Evolutionary conservation across 2,888 invertebrate species (phyloP).

Genomic region (Meloe dianella): DNA sequence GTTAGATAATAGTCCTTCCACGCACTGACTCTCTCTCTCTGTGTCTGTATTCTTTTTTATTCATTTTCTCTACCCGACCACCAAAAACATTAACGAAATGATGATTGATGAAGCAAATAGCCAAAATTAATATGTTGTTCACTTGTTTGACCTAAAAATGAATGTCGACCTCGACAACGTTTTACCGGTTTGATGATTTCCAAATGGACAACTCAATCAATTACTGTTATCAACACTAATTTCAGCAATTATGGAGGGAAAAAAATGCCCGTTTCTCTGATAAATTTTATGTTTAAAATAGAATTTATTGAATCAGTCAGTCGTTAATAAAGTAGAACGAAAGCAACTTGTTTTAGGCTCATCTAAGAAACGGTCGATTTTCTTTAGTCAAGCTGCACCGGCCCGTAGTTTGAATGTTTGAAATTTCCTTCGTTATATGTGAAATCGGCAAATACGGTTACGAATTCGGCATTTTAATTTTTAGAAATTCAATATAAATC

Average conservation of each 20-base stretch:
- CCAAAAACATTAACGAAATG: not conserved
- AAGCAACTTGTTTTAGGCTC: too few relatives aligned
- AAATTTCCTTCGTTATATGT: too few relatives aligned
- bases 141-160: slow-evolving; percentile 20
- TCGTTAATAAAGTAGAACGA: too few relatives aligned
- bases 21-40: not conserved
- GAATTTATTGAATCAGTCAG: too few relatives aligned
- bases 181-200: not conserved
- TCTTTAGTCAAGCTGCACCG: too few relatives aligned
- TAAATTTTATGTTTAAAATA: too few relatives aligned
- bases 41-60: not conserved
- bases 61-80: not conserved
- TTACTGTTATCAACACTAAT: not conserved
- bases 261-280: too few relatives aligned
- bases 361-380: too few relatives aligned
- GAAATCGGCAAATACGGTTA: too few relatives aligned
- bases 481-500: too few relatives aligned
- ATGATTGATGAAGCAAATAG: slow-evolving; percentile 25
- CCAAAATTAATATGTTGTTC: slow-evolving; percentile 23
- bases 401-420: too few relatives aligned
- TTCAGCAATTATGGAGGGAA: not conserved
- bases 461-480: too few relatives aligned
- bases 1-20: slow-evolving; percentile 8
- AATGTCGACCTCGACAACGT: slow-evolving; percentile 13
- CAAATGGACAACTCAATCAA: not conserved